Evolutionary conservation across 2,888 invertebrate genomes (phyloP).

Genomic region (Omphaloscelis lunosa): DNA sequence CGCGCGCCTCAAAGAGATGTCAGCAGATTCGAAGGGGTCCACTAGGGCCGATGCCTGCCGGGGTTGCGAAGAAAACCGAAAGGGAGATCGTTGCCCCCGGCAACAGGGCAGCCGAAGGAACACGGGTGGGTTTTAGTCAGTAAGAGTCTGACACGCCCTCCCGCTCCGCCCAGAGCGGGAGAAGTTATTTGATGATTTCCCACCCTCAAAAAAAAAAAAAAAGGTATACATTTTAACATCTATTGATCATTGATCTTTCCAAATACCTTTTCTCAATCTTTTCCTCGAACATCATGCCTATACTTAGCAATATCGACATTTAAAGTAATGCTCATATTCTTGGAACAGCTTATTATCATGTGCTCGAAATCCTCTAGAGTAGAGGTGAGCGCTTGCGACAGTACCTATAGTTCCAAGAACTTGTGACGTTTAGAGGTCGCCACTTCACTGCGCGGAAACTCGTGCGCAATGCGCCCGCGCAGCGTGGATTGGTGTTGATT

Average conservation of each 20-base stretch:
- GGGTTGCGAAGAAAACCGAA: no score
- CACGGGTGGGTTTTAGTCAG: no score
- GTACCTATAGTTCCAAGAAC: constrained; percentile 60
- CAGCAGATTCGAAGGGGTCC: no score
- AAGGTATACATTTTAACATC: constrained; percentile 14
- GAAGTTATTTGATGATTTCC: no score
- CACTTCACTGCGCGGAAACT: constrained; percentile 46
- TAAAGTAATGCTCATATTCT: constrained; percentile 56
- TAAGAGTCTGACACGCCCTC: no score
- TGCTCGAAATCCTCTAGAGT: constrained; percentile 52
- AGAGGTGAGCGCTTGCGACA: constrained; percentile 62
- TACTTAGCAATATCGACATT: constrained; percentile 58
- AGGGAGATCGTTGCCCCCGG: no score
- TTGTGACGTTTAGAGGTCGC: constrained; percentile 67
- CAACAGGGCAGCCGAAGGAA: no score
- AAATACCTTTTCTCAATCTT: constrained; percentile 34
- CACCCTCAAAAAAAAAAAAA: no score
- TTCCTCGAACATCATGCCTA: constrained; percentile 42
- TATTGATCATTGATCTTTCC: constrained; percentile 4
- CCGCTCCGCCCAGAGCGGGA: no score
- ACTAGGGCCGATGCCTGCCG: no score
- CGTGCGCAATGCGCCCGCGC: constrained; percentile 47
- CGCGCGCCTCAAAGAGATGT: no score
- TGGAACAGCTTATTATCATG: constrained; percentile 59
- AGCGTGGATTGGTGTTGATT: constrained; percentile 26